Evolutionary conservation across 1,140 invertebrate genomes (phyloP), one percentile per base, ranked within the genome.

Genomic region (Sinonovacula constricta): DNA sequence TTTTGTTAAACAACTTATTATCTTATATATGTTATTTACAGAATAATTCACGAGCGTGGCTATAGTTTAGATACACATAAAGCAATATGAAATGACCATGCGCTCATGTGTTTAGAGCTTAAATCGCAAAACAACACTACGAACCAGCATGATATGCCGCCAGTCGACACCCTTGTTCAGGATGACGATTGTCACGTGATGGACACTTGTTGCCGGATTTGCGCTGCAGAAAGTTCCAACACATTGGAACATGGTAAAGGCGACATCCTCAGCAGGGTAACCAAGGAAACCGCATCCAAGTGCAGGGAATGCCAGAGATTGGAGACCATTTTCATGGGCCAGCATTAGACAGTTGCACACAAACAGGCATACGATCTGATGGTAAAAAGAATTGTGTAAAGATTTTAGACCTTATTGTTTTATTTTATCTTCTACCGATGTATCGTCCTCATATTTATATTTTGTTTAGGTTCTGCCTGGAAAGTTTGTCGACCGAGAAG

Each of bases 271-370:
- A 12, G 65, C 15, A 3, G 86, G 86, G 49, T 77, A 83, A 3
- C 77, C 72, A 0, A 85, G 79, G 31, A 72, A 80, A n/a, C 85
- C 86, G 0, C 84, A 85, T 18, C 86, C 86, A 18, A 87, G 56
- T 0, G 82, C 85, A 49, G 86, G 86, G 39, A 87, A 79, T 18
- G 82, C 83, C 5, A 87, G 77, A 22, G 76, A 81, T 26, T 57
- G 68, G 18, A 34, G 30, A 12, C 51, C 51, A 3, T 36, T 24
- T 18, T 51, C 69, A 12, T 63, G 53, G 3, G 83, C 86, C 49
- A 26, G 14, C 18, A 62, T 22, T 3, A 87, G 68, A 56, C 79
- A 84, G 5, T 51, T 30, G 30, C 26, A 45, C n/a, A 82, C 53
- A 33, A 83, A 66, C 4, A 39, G 34, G 31, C 56, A n/a, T 33